phyloP scores from a whole-genome alignment of 2,888 invertebrate genomes.

The Notocelia uddmanniana region DNA sequence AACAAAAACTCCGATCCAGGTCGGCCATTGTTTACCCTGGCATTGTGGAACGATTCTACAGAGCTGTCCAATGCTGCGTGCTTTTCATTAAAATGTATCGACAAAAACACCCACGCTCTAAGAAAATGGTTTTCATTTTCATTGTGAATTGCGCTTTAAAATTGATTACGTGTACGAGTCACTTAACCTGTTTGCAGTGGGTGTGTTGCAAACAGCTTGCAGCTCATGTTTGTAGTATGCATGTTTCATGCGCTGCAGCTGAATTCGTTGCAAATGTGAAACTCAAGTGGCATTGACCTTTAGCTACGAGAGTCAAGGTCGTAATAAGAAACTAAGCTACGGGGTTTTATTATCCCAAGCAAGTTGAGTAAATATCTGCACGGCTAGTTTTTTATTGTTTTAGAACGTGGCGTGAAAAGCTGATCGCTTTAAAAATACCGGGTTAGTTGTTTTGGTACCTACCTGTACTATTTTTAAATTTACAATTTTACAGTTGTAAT shows the following conservation, averaged over 20 bases:
- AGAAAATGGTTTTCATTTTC: conserved; percentile 32
- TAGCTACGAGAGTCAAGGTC: conserved; percentile 23
- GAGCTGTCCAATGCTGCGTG: conserved; percentile 41
- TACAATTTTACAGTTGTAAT: background rate
- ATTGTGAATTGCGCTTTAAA: conserved; percentile 19
- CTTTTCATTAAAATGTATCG: conserved; percentile 46
- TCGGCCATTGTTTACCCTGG: conserved; percentile 65
- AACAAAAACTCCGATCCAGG: conserved; percentile 66
- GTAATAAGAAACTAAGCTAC: background rate
- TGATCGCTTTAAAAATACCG: background rate
- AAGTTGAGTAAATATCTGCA: background rate
- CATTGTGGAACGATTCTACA: conserved; percentile 54
- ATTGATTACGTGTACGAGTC: conserved; percentile 12
- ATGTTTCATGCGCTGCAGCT: conserved; percentile 63
- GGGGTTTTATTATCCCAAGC: conserved; percentile 1
- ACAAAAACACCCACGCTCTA: conserved; percentile 30
- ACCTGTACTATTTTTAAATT: background rate
- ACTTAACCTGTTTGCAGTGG: conserved; percentile 39
- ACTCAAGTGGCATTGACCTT: conserved; percentile 42
- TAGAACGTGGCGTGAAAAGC: background rate
- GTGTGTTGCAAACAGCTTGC: conserved; percentile 9
- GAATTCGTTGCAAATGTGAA: conserved; percentile 43
- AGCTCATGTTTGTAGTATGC: conserved; percentile 50
- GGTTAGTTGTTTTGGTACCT: background rate
- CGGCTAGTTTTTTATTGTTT: background rate